Base-by-base conservation (phyloP, 1,140 invertebrate species). In the Mizuhopecten yessoensis region DNA sequence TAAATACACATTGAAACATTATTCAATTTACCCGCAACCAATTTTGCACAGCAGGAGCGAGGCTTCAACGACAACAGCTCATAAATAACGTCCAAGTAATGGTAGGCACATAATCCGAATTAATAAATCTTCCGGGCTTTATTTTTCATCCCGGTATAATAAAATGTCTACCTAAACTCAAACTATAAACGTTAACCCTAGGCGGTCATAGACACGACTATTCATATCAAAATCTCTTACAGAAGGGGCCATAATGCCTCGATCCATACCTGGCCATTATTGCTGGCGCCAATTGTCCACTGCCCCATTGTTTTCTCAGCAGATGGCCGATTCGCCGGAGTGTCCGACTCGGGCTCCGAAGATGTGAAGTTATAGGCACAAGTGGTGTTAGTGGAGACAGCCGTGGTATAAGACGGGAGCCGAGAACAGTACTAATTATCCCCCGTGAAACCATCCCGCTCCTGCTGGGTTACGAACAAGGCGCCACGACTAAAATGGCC, bases 1-100 rank as follows among this genome's bases (percentile, higher is more conserved):
- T 75, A 29, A n/a, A 75, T 75, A 75, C 57, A 75, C 23, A 75
- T n/a, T 29, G 57, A 75, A 75, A 29, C 57, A 75, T n/a, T 75
- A 75, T 75, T 75, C 57, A 75, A 75, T 75, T 75, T 75, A 75
- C 23, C 57, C 57, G 57, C 57, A 75, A 75, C 57, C 57, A 75
- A 75, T 75, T 75, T 75, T 75, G 57, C 57, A 75, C 57, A 75
- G 57, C 57, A 29, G 57, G 57, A 17, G 57, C 57, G 23, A 75
- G n/a, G 57, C 57, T 75, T 75, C 57, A 75, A 75, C 57, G 57
- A 75, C 57, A 75, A 75, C 57, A n/a, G 23, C 57, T 75, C 57
- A 75, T 75, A 75, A 75, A 75, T 75, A 75, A 75, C 57, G 29
- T 0, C 2, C 23, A 75, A 75, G 23, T 75, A 75, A n/a, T 75